phyloP scores from a whole-genome alignment of 2,797 vertebrate species.

The Muscicapa striata region DNA sequence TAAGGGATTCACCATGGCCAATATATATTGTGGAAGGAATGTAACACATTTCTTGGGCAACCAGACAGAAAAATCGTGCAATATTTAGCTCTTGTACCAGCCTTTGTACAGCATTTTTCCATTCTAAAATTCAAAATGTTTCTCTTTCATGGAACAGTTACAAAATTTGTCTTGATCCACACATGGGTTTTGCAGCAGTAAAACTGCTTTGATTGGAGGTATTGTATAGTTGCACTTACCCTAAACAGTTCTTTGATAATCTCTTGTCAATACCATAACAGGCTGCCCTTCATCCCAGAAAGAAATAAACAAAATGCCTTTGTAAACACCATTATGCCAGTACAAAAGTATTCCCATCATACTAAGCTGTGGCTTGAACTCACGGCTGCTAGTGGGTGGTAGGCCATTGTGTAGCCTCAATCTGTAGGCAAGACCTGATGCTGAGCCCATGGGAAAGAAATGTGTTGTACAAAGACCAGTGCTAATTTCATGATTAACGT shows the following conservation, averaged over 20 bases:
- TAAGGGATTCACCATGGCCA: not conserved
- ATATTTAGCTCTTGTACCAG: not conserved
- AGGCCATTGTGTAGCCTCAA: not conserved
- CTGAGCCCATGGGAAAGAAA: not conserved
- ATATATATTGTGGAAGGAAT: not conserved
- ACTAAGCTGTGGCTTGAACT: not conserved
- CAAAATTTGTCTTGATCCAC: not conserved
- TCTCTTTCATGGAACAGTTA: not conserved
- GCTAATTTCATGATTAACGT: not conserved
- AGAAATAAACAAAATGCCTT: not conserved
- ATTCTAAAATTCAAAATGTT: not conserved
- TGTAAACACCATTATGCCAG: not conserved
- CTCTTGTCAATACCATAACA: not conserved
- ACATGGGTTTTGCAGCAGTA: not conserved
- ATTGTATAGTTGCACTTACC: not conserved
- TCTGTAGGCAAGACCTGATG: not conserved
- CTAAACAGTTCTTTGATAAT: not conserved
- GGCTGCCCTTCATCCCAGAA: not conserved
- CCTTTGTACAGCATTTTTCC: not conserved
- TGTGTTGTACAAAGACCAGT: not conserved
- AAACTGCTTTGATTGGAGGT: not conserved
- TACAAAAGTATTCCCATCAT: not conserved
- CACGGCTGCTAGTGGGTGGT: not conserved
- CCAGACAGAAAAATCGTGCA: not conserved
- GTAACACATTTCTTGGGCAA: not conserved